phyloP scores from a whole-genome alignment of 1,140 invertebrate species.

The Acromyrmex heyeri region DNA sequence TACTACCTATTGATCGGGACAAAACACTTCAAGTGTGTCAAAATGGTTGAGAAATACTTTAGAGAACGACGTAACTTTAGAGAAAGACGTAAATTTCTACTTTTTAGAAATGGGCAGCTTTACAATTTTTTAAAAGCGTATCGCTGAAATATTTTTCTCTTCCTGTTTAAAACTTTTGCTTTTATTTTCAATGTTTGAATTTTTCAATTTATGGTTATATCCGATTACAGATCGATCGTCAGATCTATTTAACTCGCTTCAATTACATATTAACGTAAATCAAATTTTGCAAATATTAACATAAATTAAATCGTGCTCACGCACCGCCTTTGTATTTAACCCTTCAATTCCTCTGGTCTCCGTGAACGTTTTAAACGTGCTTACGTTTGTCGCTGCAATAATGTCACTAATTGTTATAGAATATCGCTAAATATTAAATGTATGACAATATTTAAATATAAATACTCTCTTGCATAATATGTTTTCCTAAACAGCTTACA shows the following conservation, averaged over 20 bases:
- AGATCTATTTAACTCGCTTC: not conserved
- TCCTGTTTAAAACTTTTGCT: not conserved
- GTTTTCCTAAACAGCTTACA: slow-evolving; percentile 6
- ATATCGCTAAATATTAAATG: slow-evolving; percentile 32
- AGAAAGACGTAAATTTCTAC: not conserved
- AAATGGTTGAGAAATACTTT: not conserved
- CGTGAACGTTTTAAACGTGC: not conserved
- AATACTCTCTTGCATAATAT: slow-evolving; percentile 17
- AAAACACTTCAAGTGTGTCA: not conserved
- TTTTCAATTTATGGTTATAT: not conserved
- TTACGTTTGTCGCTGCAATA: not conserved
- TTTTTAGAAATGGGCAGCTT: not conserved
- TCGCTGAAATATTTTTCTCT: slow-evolving; percentile 25
- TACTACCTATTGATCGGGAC: not conserved
- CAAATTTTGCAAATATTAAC: not conserved
- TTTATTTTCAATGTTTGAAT: slow-evolving; percentile 21
- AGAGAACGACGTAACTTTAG: not conserved
- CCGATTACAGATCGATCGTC: slow-evolving; percentile 3
- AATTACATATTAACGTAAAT: too few relatives aligned
- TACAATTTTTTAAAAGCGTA: not conserved
- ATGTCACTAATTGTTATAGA: slow-evolving; percentile 2
- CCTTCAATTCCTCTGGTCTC: slow-evolving; percentile 17
- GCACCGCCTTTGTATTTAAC: slow-evolving; percentile 12
- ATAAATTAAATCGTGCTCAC: slow-evolving; percentile 12
- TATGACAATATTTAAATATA: slow-evolving; percentile 31